Conservation (phyloP, 2,797 vertebrate genomes). For the Streptopelia turtur region DNA sequence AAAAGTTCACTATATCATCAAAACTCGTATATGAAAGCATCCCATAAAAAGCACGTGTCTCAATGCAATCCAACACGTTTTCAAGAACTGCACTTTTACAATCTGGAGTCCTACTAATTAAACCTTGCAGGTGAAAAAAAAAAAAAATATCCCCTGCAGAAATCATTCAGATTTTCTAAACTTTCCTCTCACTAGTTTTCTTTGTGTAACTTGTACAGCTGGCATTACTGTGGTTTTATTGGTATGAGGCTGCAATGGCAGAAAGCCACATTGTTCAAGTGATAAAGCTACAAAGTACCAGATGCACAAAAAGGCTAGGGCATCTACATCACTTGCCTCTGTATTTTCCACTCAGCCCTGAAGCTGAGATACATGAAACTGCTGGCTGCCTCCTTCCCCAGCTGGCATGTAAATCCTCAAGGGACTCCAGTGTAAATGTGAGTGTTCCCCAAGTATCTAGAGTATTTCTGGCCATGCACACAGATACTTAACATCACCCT, state of each 20-base stretch:
- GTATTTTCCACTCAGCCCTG: background rate
- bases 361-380: background rate
- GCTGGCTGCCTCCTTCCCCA: background rate
- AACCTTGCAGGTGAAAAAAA: background rate
- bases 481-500: background rate
- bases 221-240: constrained; percentile 31
- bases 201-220: background rate
- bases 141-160: background rate
- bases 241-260: background rate
- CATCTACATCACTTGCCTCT: constrained; percentile 1
- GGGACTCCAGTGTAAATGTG: background rate
- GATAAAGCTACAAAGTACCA: constrained; percentile 3
- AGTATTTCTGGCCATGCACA: background rate
- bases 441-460: background rate
- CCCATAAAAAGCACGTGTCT: background rate
- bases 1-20: background rate
- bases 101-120: constrained; percentile 32
- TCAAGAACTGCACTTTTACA: background rate
- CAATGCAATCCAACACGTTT: background rate
- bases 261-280: constrained; percentile 27
- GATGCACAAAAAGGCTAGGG: background rate
- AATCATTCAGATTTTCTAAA: constrained; percentile 5
- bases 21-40: background rate
- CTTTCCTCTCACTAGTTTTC: background rate
- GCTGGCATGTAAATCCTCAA: background rate